Evolutionary conservation across 2,888 invertebrate genomes (phyloP), one percentile per base, ranked within the genome.

Genomic region (Thymelicus sylvestris): DNA sequence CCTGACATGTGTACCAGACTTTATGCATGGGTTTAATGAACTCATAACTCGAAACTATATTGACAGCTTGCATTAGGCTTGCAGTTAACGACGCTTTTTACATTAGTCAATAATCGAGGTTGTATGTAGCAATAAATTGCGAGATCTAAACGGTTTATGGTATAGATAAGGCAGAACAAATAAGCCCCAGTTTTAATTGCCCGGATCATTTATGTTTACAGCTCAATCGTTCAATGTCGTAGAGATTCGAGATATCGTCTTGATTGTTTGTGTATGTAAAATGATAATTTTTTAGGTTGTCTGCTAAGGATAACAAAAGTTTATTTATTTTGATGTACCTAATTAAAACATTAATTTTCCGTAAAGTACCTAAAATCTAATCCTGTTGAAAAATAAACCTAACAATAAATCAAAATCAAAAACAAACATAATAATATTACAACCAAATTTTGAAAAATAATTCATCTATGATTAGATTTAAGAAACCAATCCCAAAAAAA

Each of bases 1-100:
- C 81, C 76, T 72, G 67, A 74, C 74, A 76, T 76, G 76, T 79
- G 79, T 80, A 80, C 75, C 72, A 75, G 72, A 75, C 79, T 78
- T 80, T 79, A 82, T 79, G 79, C 78, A 74, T 84, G 77, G 82
- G 83, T 81, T 79, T 80, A 83, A 78, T 81, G 86, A 87, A 82
- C 84, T 78, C 75, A 50, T 72, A 73, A 77, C 78, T 73, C 55
- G 74, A 75, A 77, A 75, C 67, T 64, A 61, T 71, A 71, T 61
- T 80, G 78, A 83, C 79, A 80, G 77, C 76, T 72, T 67, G 66
- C 72, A 75, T 76, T 74, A 74, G 75, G 72, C 68, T 74, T 65
- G 71, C 73, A 71, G 76, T 72, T 79, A 72, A 66, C 61, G 69
- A 67, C 63, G 59, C 61, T 74, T 76, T 77, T 77, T 75, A 75